Evolutionary conservation across 2,888 invertebrate genomes (phyloP).

Genomic region (Ophioninae sp.): DNA sequence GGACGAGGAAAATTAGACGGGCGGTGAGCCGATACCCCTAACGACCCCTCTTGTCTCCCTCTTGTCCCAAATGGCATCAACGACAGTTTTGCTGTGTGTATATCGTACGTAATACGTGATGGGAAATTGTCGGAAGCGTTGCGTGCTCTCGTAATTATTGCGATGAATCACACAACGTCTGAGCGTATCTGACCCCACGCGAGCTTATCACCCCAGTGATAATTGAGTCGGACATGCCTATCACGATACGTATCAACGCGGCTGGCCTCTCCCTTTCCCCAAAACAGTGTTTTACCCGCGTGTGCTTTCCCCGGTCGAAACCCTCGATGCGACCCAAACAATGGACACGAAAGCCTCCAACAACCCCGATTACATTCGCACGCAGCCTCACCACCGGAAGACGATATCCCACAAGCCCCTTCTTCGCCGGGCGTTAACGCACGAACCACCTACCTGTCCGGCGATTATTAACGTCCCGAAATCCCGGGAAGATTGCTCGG

Average conservation of each 20-base stretch:
- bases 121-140: slow-evolving; percentile 50
- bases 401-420: slow-evolving; percentile 3
- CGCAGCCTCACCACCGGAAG: slow-evolving; percentile 9
- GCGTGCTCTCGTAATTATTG: slow-evolving; percentile 68
- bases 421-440: background rate
- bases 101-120: slow-evolving; percentile 12
- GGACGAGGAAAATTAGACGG: slow-evolving; percentile 22
- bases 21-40: slow-evolving; percentile 37
- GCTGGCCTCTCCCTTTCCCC: slow-evolving; percentile 33
- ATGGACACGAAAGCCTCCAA: slow-evolving; percentile 38
- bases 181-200: slow-evolving; percentile 64
- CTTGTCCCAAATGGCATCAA: slow-evolving; percentile 29
- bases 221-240: slow-evolving; percentile 68
- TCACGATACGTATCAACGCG: slow-evolving; percentile 62
- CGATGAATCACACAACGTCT: slow-evolving; percentile 68
- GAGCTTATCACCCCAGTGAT: slow-evolving; percentile 67
- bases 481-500: background rate
- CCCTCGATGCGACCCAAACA: slow-evolving; percentile 10
- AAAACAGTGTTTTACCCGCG: slow-evolving; percentile 5
- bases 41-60: background rate
- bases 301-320: slow-evolving; percentile 11
- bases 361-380: slow-evolving; percentile 31
- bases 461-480: slow-evolving; percentile 32
- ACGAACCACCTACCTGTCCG: slow-evolving; percentile 13
- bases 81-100: slow-evolving; percentile 39